A percentile compares a stretch with the other conserved stretches of the same genome.
These are phyloP conservation scores for Laticauda colubrina DNA, from an alignment of 2,113 vertebrate genomes.

Conservation along the genomic window DNA sequence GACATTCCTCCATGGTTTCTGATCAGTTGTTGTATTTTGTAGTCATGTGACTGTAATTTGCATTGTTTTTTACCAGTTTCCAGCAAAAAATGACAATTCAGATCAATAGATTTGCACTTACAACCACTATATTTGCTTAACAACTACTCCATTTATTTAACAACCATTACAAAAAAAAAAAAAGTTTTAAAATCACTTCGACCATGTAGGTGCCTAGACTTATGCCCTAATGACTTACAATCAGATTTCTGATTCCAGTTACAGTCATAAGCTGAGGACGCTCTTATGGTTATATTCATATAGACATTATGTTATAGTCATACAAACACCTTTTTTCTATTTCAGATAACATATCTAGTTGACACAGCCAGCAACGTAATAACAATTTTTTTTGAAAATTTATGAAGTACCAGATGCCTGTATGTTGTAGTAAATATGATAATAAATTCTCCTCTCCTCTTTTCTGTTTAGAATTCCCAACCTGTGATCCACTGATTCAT, in stretches of 20 bases:
- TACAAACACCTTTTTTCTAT: not conserved
- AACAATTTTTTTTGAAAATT: not conserved
- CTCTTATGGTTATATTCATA: not conserved
- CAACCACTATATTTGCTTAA: not conserved
- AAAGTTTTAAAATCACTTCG: not conserved
- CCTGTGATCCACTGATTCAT: slow-evolving; percentile 87
- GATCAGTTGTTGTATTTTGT: not conserved
- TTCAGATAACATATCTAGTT: not conserved
- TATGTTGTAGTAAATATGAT: not conserved
- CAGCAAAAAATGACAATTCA: not conserved
- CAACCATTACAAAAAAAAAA: not conserved
- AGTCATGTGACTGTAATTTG: not conserved
- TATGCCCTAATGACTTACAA: not conserved
- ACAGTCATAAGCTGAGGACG: not conserved
- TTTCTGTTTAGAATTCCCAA: slow-evolving; percentile 82
- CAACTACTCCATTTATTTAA: not conserved
- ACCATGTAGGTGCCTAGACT: not conserved
- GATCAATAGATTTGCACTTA: not conserved
- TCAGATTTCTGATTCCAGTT: not conserved
- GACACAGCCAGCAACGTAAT: not conserved
- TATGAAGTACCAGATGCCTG: not conserved
- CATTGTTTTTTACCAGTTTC: not conserved
- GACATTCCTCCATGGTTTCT: not conserved
- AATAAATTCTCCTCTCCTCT: not conserved
- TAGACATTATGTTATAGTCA: not conserved